Conservation (phyloP, 2,797 vertebrate species). For the Platalea minor region DNA sequence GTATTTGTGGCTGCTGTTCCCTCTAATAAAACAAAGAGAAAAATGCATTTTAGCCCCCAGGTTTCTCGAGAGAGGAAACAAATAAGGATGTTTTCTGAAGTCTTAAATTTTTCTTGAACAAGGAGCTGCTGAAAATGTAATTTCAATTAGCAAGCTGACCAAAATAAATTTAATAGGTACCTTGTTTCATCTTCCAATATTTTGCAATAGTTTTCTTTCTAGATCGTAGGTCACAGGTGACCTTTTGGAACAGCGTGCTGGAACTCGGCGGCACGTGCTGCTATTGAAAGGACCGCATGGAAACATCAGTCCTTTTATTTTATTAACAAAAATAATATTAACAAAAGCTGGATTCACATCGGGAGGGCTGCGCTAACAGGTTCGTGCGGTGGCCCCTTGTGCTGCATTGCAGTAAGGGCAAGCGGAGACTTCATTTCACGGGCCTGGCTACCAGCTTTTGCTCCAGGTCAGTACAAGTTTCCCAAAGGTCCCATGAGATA, state of each 20-base stretch:
- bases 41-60: not conserved
- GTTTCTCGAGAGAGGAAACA: not conserved
- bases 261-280: not conserved
- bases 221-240: not conserved
- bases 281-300: rapidly evolving
- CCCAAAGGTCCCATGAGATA: not conserved
- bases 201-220: not conserved
- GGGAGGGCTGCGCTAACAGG: not conserved
- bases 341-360: not conserved
- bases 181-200: not conserved
- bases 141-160: not conserved
- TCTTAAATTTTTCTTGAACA: not conserved
- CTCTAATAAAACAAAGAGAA: not conserved
- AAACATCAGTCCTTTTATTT: not conserved
- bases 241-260: not conserved
- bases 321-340: not conserved
- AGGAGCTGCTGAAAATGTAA: not conserved
- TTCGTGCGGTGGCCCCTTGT: not conserved
- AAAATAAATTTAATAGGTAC: not conserved
- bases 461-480: not conserved
- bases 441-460: not conserved
- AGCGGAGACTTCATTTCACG: not conserved
- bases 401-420: not conserved
- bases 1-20: not conserved
- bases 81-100: not conserved